Base-by-base conservation (phyloP, 2,113 vertebrate genomes). In the Eublepharis macularius region DNA sequence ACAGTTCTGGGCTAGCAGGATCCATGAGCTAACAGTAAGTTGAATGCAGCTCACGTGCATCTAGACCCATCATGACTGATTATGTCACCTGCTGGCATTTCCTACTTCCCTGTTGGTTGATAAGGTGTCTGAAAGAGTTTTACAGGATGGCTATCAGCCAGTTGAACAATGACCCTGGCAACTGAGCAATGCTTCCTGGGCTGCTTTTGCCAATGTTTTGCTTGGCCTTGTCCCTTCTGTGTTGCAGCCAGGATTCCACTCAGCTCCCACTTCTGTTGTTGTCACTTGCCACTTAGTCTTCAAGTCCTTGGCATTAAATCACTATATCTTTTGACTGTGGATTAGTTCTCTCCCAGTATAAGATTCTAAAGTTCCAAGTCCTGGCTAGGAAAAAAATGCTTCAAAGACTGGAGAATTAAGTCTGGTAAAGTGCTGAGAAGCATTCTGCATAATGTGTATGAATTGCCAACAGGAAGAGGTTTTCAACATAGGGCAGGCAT, bases 351-450 rank as follows among this genome's bases (percentile, higher is more conserved):
- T 19, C 49, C 65, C 29, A 85, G 9, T 69, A 36, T 54, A 70
- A 39, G 49, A 57, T 70, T 76, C 45, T n/a, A 76, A 51, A 51
- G 43, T 49, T 79, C 49, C 45, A 51, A 57, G 19, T 2, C 12
- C 10, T 21, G 3, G 13, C 2, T 0, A 0, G 17, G 41, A 73
- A 87, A 43, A 0, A 65, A 32, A 10, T 69, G 26, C 39, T 76
- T 34, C 4, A 41, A 17, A 26, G 74, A 83, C 16, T 0, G 16
- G 36, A 63, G 19, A 80, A 83, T 78, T 78, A 0, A 47, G 45
- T 45, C 7, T 13, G 1, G 0, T 39, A 12, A 88, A 76, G 0
- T 0, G 8, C 19, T 34, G 0, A 0, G 63, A 14, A 39, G 6
- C 34, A 26, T 1, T 4, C 47, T 32, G n/a, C 45, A 0, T 21